Evolutionary conservation across 1,140 invertebrate species (phyloP), one percentile per base, ranked within the genome.

Genomic region (Luehdorfia chinensis): DNA sequence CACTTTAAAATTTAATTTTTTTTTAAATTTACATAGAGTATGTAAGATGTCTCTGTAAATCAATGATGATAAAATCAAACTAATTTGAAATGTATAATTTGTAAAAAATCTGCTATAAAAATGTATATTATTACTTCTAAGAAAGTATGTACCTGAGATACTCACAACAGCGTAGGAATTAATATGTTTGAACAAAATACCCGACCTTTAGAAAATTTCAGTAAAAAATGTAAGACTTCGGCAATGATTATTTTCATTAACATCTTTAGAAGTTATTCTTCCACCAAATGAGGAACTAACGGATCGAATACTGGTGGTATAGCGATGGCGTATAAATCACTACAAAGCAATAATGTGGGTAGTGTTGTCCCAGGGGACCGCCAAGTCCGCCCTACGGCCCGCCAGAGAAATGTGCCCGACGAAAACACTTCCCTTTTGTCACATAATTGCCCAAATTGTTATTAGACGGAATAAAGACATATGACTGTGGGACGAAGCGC

Each of bases 381-480:
- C 48, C 27, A 39, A 27, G 36, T 55, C 56, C n/a, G n/a, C n/a
- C 50, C 19, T 21, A n/a, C n/a, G n/a, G n/a, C n/a, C n/a, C 4
- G 30, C 2, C 25, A 60, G 62, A 66, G 66, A 66, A 69, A 74
- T 68, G 65, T 47, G 55, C 44, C 36, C 69, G 69, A 70, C 67
- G 70, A 66, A 66, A 73, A 79, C 70, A 74, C 72, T 80, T 84
- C 76, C 33, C 79, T 74, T 78, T 73, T 80, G 79, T 84, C 76
- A 79, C 73, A 74, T 84, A 84, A 78, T 84, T 71, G 74, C 66
- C 72, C 59, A 79, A 84, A 84, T 81, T 79, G 79, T 79, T 84
- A 84, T 84, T 84, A 84, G 75, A 71, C 56, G 60, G 70, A 79
- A 84, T 81, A 79, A 74, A 84, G 80, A 84, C 75, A 78, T 81